Evolutionary conservation across 2,113 vertebrate genomes (phyloP), one percentile per base, ranked within the genome.

Genomic region (Vidua chalybeata): DNA sequence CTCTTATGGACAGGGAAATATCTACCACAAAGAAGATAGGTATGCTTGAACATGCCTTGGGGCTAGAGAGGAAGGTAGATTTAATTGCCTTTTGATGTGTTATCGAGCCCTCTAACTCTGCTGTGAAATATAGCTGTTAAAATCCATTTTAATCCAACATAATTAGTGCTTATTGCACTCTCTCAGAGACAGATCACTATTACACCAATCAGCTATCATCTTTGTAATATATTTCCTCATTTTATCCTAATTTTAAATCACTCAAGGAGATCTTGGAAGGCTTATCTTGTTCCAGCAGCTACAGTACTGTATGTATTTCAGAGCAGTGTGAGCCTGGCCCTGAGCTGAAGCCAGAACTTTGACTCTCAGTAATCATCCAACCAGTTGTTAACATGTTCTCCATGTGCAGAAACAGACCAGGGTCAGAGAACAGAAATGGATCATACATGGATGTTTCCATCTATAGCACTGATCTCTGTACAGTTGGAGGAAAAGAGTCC

Each of bases 191-290:
- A 11, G 41, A 63, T 91, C 37, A 55, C 84, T 66, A 82, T 75
- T 72, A 55, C 41, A 61, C 49, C 27, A 4, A 63, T 68, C 75
- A 85, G 37, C 77, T 88, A n/a, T 94, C 72, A 76, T 71, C 52
- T 90, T 92, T 68, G 19, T 87, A 89, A 75, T 69, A 16, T 54
- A 85, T 87, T 93, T 95, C 10, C 72, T 88, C 20, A 67, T 95
- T 91, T 87, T 80, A 76, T 80, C 62, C 54, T 73, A n/a, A 78
- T 89, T 89, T 94, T 89, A n/a, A 84, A 33, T 92, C 62, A 58
- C 13, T 93, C 30, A 31, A 24, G 33, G 61, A 81, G 54, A 58
- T 73, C 71, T 91, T 91, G 55, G 49, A 31, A 89, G 43, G 23
- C 35, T 55, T 59, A 46, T 58, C 35, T 78, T 10, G 2, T 72